Base-by-base conservation (phyloP, 92 coral and sea anemone genomes). In the Phenganax marumi region DNA sequence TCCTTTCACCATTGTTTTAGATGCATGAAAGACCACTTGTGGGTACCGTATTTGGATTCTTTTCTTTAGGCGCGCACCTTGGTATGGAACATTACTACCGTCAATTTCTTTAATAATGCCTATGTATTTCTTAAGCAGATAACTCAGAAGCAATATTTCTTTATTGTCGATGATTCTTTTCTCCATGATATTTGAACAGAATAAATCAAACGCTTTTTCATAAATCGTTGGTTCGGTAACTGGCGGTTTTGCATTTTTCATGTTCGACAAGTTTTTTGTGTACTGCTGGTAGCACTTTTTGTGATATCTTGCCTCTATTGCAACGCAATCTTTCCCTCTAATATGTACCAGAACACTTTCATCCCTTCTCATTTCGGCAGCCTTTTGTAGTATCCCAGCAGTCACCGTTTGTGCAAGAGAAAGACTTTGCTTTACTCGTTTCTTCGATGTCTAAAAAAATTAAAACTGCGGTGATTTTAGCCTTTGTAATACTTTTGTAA, bases 371-470 rank as follows among this genome's bases (percentile, higher is more conserved):
- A 54, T 54, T 54, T 54, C 60, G 60, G 60, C 60, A 54, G 60
- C 60, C 17, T 54, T 54, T 54, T 54, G 60, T 54, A 54, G 60
- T 10, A 54, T 10, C 10, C 60, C 60, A 54, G 60, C 60, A 17
- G 60, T 54, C 17, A 54, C 60, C 17, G 60, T 54, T 54, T 54
- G 60, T 17, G 60, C 60, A 10, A 54, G 60, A 54, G 60, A 54
- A 17, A 54, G 60, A 54, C 46, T 52, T 43, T 70, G 76, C 53
- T 50, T 70, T 33, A 70, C 76, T 9, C 76, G 76, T 24, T 70
- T 70, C 14, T 70, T 70, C 12, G 76, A 47, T 11, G 54, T 21
- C 55, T 43, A n/a, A 33, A 39, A 71, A 6, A 70, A 26, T 8
- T 70, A 39, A 43, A 43, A 4, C 7, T 33, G 17, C 2, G 10